phyloP scores from a whole-genome alignment of 2,797 vertebrate genomes.

The Sebastes taczanowskii region DNA sequence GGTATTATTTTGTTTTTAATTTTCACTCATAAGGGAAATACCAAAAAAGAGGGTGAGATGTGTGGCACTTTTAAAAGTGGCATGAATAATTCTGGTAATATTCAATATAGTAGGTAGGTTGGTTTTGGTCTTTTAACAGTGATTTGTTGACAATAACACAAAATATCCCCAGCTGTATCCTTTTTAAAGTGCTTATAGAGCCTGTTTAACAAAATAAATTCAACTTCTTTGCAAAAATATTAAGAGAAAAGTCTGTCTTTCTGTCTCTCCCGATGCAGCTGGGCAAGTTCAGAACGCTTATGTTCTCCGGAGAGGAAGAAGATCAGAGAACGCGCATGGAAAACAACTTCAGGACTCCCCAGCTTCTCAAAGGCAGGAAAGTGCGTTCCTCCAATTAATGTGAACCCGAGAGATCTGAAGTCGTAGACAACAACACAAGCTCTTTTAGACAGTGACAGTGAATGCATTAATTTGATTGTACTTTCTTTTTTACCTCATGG shows the following conservation, averaged over 20 bases:
- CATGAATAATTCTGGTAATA: background rate
- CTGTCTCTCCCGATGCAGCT: conserved; percentile 77
- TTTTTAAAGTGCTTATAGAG: background rate
- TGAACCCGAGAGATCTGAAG: background rate
- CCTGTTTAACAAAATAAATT: background rate
- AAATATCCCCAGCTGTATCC: background rate
- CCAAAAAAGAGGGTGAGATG: background rate
- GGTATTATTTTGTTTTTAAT: conserved; percentile 58
- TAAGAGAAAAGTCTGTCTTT: background rate
- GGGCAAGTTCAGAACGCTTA: conserved; percentile 91
- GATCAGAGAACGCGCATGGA: conserved; percentile 91
- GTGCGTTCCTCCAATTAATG: conserved; percentile 89
- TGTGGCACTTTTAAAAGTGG: background rate
- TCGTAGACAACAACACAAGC: background rate
- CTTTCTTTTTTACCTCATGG: background rate
- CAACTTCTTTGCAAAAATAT: background rate
- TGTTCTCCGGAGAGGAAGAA: conserved; percentile 86
- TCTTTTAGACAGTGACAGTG: conserved; percentile 13
- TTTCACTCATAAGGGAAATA: conserved; percentile 11
- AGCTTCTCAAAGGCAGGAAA: conserved; percentile 91
- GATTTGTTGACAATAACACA: background rate
- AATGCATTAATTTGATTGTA: conserved; percentile 43
- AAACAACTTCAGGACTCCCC: conserved; percentile 95
- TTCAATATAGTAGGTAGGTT: too few relatives aligned
- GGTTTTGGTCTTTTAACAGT: background rate